Evolutionary conservation across 2,113 vertebrate species (phyloP).

Genomic region (Choloepus hoffmanni): DNA sequence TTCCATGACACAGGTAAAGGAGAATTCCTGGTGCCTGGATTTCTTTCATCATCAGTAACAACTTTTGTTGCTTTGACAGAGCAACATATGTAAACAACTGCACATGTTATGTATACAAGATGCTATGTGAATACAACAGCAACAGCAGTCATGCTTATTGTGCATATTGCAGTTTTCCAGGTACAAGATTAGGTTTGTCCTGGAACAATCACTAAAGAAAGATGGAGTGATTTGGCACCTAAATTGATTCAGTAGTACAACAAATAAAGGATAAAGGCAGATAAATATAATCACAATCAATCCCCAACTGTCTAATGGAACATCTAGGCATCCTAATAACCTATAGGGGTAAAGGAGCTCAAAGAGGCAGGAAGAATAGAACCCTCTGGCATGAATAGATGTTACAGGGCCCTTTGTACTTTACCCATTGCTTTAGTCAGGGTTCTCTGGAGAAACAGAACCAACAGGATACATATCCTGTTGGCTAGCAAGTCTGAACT

Average conservation of each 20-base stretch:
- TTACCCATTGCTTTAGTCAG: neutral
- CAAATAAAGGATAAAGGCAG: neutral
- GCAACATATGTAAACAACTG: constrained; percentile 83
- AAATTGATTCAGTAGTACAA: neutral
- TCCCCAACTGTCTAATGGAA: neutral
- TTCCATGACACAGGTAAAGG: constrained; percentile 72
- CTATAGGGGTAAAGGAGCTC: neutral
- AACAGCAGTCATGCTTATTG: constrained; percentile 78
- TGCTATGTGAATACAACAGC: constrained; percentile 81
- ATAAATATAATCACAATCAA: neutral
- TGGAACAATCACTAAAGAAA: neutral
- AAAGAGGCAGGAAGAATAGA: neutral
- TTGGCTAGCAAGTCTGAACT: too few species aligned
- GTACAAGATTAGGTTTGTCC: constrained; percentile 59
- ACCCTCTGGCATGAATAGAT: neutral
- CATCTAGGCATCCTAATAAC: neutral
- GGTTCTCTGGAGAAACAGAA: too few species aligned
- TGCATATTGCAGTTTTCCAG: constrained; percentile 71
- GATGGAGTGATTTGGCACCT: neutral
- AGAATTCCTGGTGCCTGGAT: constrained; percentile 67
- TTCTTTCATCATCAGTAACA: constrained; percentile 77
- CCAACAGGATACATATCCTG: too few species aligned
- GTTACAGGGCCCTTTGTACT: neutral
- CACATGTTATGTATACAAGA: constrained; percentile 80
- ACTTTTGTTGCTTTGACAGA: constrained; percentile 83